Evolutionary conservation across 2,888 invertebrate genomes (phyloP).

Genomic region (Nebria brevicollis): DNA sequence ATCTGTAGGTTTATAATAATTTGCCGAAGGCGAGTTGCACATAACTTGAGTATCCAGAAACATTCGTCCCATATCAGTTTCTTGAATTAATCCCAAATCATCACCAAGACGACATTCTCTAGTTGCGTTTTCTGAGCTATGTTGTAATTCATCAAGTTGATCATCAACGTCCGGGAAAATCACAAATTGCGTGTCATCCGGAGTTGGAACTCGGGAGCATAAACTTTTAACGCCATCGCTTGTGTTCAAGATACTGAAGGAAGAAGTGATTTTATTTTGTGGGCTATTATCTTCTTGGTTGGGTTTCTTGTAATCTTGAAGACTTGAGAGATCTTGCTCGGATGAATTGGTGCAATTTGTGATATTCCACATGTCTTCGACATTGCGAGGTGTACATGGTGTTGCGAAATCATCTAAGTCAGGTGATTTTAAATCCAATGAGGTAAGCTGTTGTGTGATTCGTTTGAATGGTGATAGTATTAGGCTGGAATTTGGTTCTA

Average conservation of each 20-base stretch:
- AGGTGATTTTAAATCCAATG: slow-evolving; percentile 76
- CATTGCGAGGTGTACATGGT: slow-evolving; percentile 71
- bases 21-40: slow-evolving; percentile 73
- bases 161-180: slow-evolving; percentile 70
- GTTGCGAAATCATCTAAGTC: slow-evolving; percentile 79
- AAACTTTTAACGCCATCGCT: slow-evolving; percentile 59
- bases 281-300: slow-evolving; percentile 46
- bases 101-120: slow-evolving; percentile 51
- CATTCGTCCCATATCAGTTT: slow-evolving; percentile 57
- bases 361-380: slow-evolving; percentile 72
- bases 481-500: slow-evolving; percentile 56
- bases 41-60: slow-evolving; percentile 67
- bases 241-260: slow-evolving; percentile 57
- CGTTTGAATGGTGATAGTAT: slow-evolving; percentile 77
- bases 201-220: slow-evolving; percentile 58
- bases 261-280: slow-evolving; percentile 47
- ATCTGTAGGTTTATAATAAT: slow-evolving; percentile 82
- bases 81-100: slow-evolving; percentile 50
- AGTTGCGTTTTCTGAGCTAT: slow-evolving; percentile 20
- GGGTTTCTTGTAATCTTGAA: slow-evolving; percentile 54
- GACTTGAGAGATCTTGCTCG: slow-evolving; percentile 52
- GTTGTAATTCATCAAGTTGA: slow-evolving; percentile 50
- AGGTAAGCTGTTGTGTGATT: slow-evolving; percentile 79
- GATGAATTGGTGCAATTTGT: slow-evolving; percentile 52
- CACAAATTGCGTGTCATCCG: slow-evolving; percentile 66